These are phyloP conservation scores for Capreolus pygargus DNA, from an alignment of 2,113 vertebrate genomes.

Conservation along the genomic window DNA sequence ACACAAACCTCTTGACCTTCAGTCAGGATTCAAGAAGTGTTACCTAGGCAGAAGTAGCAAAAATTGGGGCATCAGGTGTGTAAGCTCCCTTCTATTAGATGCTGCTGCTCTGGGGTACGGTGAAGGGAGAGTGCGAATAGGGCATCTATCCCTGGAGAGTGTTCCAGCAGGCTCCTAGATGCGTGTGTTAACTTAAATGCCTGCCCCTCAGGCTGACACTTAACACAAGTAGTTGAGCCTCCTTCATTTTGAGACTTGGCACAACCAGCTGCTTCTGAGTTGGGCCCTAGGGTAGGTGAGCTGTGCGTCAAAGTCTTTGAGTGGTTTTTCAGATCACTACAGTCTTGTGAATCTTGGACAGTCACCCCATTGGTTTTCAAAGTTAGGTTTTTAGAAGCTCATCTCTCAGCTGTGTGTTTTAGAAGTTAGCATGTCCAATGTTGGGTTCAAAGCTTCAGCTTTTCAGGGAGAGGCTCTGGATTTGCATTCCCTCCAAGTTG, in stretches of 20 bases:
- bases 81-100: neutral
- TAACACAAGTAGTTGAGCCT: neutral
- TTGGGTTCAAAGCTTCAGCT: neutral
- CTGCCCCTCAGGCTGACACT: neutral
- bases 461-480: neutral
- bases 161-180: neutral
- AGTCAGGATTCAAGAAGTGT: neutral
- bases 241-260: neutral
- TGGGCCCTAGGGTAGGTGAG: neutral
- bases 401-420: neutral
- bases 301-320: accelerated
- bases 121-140: neutral
- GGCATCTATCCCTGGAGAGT: too few relatives aligned
- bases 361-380: neutral
- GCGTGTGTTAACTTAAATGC: neutral
- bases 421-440: neutral
- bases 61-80: neutral
- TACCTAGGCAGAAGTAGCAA: neutral
- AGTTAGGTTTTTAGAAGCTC: neutral
- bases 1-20: neutral
- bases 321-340: neutral
- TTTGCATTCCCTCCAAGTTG: neutral
- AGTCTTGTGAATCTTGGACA: neutral
- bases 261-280: neutral
- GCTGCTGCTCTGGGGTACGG: accelerated